Conservation (phyloP, 2,113 vertebrate species). For the Nanger granti region DNA sequence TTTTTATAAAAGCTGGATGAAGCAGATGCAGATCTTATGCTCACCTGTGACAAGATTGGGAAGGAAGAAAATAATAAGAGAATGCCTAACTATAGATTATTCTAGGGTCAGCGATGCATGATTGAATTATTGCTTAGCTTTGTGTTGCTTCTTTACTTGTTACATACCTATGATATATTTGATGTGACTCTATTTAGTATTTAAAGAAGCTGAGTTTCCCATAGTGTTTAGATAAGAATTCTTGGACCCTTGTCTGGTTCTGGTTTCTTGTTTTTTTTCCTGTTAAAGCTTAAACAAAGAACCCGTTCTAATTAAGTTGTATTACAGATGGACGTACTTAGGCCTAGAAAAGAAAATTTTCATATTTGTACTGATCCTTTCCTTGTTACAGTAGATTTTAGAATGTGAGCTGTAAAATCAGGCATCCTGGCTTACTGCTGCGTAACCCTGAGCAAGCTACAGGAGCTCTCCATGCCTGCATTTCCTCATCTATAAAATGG, state of each 20-base stretch:
- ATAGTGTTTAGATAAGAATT: background rate
- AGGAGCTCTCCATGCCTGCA: background rate
- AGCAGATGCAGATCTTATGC: background rate
- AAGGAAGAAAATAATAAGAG: background rate
- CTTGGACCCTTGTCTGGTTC: background rate
- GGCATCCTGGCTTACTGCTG: background rate
- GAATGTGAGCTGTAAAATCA: background rate
- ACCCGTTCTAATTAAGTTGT: background rate
- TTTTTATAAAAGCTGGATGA: conserved; percentile 18
- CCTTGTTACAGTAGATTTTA: background rate
- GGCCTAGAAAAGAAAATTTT: background rate
- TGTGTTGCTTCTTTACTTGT: background rate
- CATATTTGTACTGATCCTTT: background rate
- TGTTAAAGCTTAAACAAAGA: background rate
- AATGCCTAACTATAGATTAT: background rate
- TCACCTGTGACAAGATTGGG: background rate
- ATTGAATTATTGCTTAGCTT: background rate
- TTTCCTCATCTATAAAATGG: background rate
- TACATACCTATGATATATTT: background rate
- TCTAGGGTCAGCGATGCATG: background rate
- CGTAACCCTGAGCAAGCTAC: background rate
- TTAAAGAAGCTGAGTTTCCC: background rate
- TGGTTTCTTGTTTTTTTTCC: conserved; percentile 17
- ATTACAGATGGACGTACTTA: background rate
- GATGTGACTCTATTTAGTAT: background rate